Evolutionary conservation across 2,113 vertebrate species (phyloP).

Genomic region (Myiopsitta monachus): DNA sequence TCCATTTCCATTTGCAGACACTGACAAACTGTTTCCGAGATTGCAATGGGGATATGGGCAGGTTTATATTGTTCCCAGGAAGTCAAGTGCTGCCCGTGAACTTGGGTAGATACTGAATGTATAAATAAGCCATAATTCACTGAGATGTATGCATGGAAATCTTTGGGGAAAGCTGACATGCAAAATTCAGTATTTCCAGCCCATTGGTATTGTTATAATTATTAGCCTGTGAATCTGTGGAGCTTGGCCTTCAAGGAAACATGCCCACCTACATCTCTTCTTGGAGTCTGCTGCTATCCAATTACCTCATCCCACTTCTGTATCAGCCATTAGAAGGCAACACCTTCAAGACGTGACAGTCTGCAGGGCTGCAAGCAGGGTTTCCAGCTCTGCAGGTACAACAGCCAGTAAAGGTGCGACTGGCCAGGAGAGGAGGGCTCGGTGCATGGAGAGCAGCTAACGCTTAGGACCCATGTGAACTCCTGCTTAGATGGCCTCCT

Average conservation of each 20-base stretch:
- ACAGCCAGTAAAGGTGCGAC: background rate
- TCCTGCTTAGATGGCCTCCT: background rate
- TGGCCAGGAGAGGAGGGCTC: background rate
- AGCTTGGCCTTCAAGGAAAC: background rate
- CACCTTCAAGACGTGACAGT: background rate
- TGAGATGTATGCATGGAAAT: background rate
- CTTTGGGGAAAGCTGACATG: background rate
- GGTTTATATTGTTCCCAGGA: background rate
- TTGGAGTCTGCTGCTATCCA: background rate
- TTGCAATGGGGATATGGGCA: background rate
- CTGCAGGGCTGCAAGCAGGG: background rate
- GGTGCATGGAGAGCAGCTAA: too few species aligned
- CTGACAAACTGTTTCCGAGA: background rate
- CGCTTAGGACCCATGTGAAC: background rate
- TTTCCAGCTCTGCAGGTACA: background rate
- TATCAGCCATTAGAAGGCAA: background rate
- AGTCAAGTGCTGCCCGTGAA: background rate
- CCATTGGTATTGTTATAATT: background rate
- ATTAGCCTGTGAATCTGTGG: background rate
- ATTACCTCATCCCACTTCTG: background rate
- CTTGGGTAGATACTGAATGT: background rate
- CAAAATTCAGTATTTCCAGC: background rate
- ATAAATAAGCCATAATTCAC: background rate
- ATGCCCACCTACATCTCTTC: background rate
- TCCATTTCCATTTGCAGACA: background rate